Evolutionary conservation across 2,113 vertebrate genomes (phyloP).

Genomic region (Abramis brama): DNA sequence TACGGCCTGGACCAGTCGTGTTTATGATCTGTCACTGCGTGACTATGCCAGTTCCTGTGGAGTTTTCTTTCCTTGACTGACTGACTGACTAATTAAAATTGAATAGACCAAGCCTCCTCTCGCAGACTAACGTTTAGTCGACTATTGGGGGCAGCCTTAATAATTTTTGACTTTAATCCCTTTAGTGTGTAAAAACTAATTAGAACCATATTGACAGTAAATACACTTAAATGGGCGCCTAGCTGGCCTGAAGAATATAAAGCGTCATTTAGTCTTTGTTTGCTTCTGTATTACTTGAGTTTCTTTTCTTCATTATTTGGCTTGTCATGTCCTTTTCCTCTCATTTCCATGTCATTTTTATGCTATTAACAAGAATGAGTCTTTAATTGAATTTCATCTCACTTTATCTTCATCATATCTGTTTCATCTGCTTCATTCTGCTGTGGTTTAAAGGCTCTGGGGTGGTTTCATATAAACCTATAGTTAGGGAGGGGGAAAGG

Average conservation of each 20-base stretch:
- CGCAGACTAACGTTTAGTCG: too few species aligned
- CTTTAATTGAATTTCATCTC: background rate
- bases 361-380: background rate
- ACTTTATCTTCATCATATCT: background rate
- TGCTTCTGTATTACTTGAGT: background rate
- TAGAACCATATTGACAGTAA: background rate
- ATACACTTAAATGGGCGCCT: background rate
- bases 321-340: background rate
- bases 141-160: too few species aligned
- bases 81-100: too few species aligned
- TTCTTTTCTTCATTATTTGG: background rate
- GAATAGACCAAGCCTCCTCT: too few species aligned
- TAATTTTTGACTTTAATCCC: too few species aligned
- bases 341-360: background rate
- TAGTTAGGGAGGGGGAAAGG: slow-evolving; percentile 59
- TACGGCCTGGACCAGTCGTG: too few species aligned
- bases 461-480: slow-evolving; percentile 45
- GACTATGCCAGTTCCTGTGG: too few species aligned
- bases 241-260: background rate
- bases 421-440: background rate
- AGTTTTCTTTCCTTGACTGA: too few species aligned
- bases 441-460: slow-evolving; percentile 43
- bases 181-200: background rate
- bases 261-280: background rate
- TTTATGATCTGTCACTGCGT: too few species aligned